Evolutionary conservation across 2,797 vertebrate genomes (phyloP).

Genomic region (Sparidentex hasta): DNA sequence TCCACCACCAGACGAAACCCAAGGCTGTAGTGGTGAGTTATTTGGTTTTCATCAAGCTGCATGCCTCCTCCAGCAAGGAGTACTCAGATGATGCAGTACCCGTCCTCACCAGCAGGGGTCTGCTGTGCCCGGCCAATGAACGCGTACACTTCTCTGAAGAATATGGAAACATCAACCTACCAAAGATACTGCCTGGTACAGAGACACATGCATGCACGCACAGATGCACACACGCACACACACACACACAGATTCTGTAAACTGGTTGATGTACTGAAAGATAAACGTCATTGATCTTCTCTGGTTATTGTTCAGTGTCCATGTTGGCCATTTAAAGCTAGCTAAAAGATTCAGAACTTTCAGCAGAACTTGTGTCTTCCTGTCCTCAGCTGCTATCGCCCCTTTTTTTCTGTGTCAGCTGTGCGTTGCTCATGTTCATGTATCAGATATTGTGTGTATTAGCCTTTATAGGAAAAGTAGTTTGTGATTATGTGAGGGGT

Average conservation of each 20-base stretch:
- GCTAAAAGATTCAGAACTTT: neutral
- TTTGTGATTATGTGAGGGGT: slow-evolving; percentile 2
- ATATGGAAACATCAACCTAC: slow-evolving; percentile 84
- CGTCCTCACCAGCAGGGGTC: slow-evolving; percentile 84
- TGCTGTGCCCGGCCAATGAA: slow-evolving; percentile 72
- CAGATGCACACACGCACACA: neutral
- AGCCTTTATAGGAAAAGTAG: too few relatives aligned
- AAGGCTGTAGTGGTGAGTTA: slow-evolving; percentile 84
- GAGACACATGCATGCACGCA: neutral
- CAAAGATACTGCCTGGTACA: slow-evolving; percentile 82
- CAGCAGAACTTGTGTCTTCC: neutral
- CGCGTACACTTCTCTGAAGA: slow-evolving; percentile 85
- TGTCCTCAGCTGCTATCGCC: neutral
- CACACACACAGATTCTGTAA: neutral
- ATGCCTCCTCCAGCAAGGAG: slow-evolving; percentile 76
- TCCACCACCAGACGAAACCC: slow-evolving; percentile 76
- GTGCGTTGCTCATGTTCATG: neutral
- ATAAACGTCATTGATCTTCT: neutral
- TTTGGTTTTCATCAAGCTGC: slow-evolving; percentile 87
- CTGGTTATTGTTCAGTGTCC: slow-evolving; percentile 3
- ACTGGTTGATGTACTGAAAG: neutral
- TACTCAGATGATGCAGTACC: slow-evolving; percentile 76
- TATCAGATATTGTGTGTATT: neutral
- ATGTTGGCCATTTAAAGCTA: neutral
- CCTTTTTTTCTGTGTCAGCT: slow-evolving; percentile 13